Conservation (phyloP, 2,113 vertebrate genomes). For the Notarius lentiginosus region DNA sequence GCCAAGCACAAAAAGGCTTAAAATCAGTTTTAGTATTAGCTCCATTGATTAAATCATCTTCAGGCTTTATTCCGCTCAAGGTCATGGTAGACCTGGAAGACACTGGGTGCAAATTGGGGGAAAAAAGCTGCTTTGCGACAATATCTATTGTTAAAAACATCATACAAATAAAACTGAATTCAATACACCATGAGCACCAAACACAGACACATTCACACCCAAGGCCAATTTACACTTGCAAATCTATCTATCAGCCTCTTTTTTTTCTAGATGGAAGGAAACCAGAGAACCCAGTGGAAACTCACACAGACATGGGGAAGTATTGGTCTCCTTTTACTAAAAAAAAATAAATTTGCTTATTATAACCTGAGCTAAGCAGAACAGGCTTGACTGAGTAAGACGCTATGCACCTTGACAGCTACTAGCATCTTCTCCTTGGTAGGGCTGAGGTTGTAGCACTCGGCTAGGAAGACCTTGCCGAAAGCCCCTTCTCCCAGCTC, state of each 20-base stretch:
- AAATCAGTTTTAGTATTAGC: not conserved
- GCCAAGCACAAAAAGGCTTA: not conserved
- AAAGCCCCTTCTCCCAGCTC: slow-evolving; percentile 97
- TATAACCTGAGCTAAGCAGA: not conserved
- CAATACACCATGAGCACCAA: not conserved
- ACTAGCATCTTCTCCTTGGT: slow-evolving; percentile 97
- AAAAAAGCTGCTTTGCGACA: not conserved
- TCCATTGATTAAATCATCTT: not conserved
- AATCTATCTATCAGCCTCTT: not conserved
- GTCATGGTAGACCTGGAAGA: not conserved
- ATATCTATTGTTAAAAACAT: not conserved
- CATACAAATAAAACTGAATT: not conserved
- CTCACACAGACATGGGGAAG: not conserved
- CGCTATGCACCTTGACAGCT: slow-evolving; percentile 82
- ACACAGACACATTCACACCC: not conserved
- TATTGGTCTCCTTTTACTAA: not conserved
- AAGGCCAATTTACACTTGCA: not conserved
- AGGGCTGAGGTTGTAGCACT: slow-evolving; percentile 97
- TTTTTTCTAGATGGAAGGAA: not conserved
- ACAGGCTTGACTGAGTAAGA: not conserved
- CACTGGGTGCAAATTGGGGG: not conserved
- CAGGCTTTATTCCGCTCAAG: not conserved
- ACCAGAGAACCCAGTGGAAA: not conserved
- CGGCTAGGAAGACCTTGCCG: slow-evolving; percentile 98
- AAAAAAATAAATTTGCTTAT: not conserved